Conservation (phyloP, 1,140 invertebrate genomes). For the Drosophila ananassae region DNA sequence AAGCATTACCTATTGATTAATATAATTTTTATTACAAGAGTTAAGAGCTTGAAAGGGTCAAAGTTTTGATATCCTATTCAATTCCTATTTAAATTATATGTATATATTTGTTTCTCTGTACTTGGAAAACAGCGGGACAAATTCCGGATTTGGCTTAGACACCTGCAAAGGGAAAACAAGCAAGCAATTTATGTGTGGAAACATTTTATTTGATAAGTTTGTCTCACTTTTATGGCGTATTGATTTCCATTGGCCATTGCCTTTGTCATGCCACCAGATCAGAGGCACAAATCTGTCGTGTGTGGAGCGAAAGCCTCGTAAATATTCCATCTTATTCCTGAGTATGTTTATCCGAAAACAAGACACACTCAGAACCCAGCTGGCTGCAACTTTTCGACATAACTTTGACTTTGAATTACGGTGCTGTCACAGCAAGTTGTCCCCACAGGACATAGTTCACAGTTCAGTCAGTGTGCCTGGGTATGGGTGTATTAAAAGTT, state of each 20-base stretch:
- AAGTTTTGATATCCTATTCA: not conserved
- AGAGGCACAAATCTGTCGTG: slow-evolving; percentile 60
- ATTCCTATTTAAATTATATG: not conserved
- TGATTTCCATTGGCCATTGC: slow-evolving; percentile 64
- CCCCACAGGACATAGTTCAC: slow-evolving; percentile 5
- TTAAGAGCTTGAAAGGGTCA: not conserved
- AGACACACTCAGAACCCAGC: slow-evolving; percentile 7
- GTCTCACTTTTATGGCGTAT: slow-evolving; percentile 70
- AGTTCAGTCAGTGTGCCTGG: not conserved
- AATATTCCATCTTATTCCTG: slow-evolving; percentile 12
- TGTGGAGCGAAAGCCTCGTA: slow-evolving; percentile 12
- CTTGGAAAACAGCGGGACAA: slow-evolving; percentile 1
- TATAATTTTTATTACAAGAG: no score
- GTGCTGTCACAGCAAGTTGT: slow-evolving; percentile 43
- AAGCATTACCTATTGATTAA: no score
- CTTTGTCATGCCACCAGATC: slow-evolving; percentile 45
- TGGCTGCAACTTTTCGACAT: slow-evolving; percentile 44
- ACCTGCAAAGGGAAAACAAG: slow-evolving; percentile 12
- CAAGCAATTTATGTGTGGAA: slow-evolving; percentile 43
- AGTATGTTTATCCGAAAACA: slow-evolving; percentile 33
- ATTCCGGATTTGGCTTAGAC: slow-evolving; percentile 30
- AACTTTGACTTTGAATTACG: slow-evolving; percentile 53
- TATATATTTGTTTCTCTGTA: not conserved
- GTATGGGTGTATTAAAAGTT: slow-evolving; percentile 29
- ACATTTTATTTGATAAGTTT: slow-evolving; percentile 69